Evolutionary conservation across 2,888 invertebrate species (phyloP), one percentile per base, ranked within the genome.

Genomic region (Tortrix viridana): DNA sequence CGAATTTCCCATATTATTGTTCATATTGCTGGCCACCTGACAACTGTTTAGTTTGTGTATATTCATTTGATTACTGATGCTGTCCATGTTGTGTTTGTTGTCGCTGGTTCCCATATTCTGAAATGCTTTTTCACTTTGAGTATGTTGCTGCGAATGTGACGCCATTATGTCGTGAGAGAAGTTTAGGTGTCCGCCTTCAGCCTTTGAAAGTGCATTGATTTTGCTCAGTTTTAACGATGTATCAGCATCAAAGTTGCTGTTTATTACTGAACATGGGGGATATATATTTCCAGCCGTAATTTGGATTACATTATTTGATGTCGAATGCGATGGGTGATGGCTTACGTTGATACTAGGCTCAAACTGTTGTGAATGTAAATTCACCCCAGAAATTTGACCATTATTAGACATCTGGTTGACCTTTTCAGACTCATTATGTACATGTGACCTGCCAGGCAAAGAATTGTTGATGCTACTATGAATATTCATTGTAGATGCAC

Each of bases 131-230:
- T 92, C 92, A 70, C 83, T 89, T 67, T 89, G 89, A 7, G 81
- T 77, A 71, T 89, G 86, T 67, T 89, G 89, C 70, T 92, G 92
- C 1, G 89, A 83, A 78, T 92, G 91, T 3, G 92, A 87, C 43
- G 89, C 84, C 88, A 91, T 90, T 62, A 91, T 89, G 77, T 92
- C 92, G 74, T 88, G 91, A 0, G 89, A 89, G 62, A 92, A 92
- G 69, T 91, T 92, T 67, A 92, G 74, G 70, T 90, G 90, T 0
- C 92, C 92, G 41, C 86, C 89, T 82, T 92, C 92, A 14, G 92
- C 71, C 72, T 92, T 92, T 2, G 92, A 91, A 57, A 92, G 77
- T 22, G 91, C 88, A 68, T 91, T 92, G 23, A 92, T 90, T 73
- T 92, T 92, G 66, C 90, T 92, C 44, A 92, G 71, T 76, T 90